phyloP scores from a whole-genome alignment of 2,113 vertebrate species.

The Herpailurus yagouaroundi region DNA sequence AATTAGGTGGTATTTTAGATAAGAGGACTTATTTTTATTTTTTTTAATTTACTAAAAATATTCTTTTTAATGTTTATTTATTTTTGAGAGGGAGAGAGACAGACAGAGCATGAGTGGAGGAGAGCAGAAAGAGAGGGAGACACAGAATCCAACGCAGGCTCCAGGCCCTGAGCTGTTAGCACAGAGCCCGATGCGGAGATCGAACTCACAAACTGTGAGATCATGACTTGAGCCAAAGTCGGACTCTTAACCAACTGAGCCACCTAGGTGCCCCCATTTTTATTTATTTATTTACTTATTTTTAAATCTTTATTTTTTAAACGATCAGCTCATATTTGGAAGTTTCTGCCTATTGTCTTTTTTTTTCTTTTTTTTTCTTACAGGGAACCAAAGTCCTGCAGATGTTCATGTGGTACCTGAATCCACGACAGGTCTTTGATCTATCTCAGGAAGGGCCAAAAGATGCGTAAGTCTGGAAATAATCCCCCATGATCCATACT shows the following conservation, averaged over 20 bases:
- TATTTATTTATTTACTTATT: too few species aligned
- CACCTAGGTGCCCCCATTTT: too few species aligned
- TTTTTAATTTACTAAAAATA: background rate
- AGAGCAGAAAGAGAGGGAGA: too few species aligned
- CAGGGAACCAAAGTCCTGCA: slow-evolving; percentile 91
- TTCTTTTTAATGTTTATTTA: too few species aligned
- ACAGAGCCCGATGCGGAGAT: too few species aligned
- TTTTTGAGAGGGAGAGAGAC: too few species aligned
- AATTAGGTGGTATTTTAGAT: background rate
- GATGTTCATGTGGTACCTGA: slow-evolving; percentile 92
- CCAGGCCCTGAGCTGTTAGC: too few species aligned
- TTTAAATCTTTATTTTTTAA: background rate
- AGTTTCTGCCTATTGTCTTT: background rate
- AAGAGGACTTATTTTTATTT: background rate
- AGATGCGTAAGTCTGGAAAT: slow-evolving; percentile 88
- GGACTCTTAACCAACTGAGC: too few species aligned
- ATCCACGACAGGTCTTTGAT: slow-evolving; percentile 91
- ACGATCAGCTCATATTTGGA: background rate
- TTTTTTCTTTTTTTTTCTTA: slow-evolving; percentile 41
- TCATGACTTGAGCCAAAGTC: too few species aligned
- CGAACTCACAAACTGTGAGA: too few species aligned
- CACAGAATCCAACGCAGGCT: too few species aligned
- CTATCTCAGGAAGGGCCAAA: slow-evolving; percentile 90
- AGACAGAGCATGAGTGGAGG: too few species aligned
- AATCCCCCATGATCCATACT: fast-evolving